Conservation (phyloP, 2,113 vertebrate species). For the Lycocorax pyrrhopterus region DNA sequence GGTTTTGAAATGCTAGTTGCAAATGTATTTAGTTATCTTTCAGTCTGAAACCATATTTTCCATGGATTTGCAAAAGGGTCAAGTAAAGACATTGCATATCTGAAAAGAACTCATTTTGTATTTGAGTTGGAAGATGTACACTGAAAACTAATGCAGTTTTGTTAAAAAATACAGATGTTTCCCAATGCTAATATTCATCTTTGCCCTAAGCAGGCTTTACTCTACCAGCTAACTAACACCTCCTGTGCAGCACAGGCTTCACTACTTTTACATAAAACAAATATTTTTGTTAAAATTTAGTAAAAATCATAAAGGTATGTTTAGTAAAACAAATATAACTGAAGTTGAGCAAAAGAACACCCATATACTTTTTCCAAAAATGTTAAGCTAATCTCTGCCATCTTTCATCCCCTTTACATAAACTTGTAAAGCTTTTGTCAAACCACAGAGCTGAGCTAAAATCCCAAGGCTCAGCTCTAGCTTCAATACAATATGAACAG, state of each 20-base stretch:
- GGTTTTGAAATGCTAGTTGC: neutral
- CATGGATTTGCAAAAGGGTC: neutral
- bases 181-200: neutral
- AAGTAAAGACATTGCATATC: neutral
- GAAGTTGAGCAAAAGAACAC: neutral
- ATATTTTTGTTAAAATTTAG: neutral
- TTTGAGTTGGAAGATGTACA: neutral
- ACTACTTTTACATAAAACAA: neutral
- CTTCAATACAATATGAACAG: neutral
- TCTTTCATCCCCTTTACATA: neutral
- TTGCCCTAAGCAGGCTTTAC: neutral
- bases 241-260: neutral
- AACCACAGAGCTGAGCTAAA: neutral
- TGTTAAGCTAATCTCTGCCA: neutral
- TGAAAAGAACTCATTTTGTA: neutral
- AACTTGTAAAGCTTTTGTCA: neutral
- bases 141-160: neutral
- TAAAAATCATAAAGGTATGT: neutral
- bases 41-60: neutral
- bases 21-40: neutral
- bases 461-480: neutral
- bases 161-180: neutral
- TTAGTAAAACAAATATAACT: neutral
- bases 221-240: neutral
- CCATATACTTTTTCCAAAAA: neutral